Evolutionary conservation across 2,797 vertebrate species (phyloP).

Genomic region (Stomatorhinus walkeri): DNA sequence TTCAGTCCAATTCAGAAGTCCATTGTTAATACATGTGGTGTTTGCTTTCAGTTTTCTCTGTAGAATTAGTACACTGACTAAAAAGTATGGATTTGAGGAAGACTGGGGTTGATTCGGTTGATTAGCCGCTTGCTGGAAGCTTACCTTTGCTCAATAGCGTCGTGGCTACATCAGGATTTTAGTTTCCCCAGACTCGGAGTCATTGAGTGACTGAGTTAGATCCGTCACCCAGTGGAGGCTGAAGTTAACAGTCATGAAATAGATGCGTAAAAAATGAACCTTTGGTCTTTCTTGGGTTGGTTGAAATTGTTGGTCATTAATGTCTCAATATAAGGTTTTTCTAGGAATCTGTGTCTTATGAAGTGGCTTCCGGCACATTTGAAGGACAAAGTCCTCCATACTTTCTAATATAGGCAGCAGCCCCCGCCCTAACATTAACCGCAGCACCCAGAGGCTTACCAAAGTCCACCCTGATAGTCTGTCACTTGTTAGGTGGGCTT

Average conservation of each 20-base stretch:
- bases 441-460: neutral
- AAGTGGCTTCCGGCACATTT: neutral
- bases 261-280: neutral
- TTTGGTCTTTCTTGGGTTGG: neutral
- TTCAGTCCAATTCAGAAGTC: conserved; percentile 7
- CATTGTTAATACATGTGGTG: neutral
- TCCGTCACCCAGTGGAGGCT: neutral
- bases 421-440: neutral
- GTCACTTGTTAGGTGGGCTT: neutral
- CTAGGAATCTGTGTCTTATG: neutral
- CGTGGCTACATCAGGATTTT: neutral
- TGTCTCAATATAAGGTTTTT: neutral
- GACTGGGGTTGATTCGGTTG: neutral
- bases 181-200: neutral
- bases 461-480: neutral
- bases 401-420: neutral
- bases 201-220: neutral
- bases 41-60: neutral
- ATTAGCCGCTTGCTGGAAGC: neutral
- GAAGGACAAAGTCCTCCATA: neutral
- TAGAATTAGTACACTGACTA: neutral
- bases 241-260: neutral
- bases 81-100: neutral
- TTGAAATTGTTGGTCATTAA: conserved; percentile 3
- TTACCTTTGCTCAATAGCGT: neutral